These are phyloP conservation scores for Sciurus carolinensis DNA, from an alignment of 2,797 vertebrate species.

Conservation along the genomic window DNA sequence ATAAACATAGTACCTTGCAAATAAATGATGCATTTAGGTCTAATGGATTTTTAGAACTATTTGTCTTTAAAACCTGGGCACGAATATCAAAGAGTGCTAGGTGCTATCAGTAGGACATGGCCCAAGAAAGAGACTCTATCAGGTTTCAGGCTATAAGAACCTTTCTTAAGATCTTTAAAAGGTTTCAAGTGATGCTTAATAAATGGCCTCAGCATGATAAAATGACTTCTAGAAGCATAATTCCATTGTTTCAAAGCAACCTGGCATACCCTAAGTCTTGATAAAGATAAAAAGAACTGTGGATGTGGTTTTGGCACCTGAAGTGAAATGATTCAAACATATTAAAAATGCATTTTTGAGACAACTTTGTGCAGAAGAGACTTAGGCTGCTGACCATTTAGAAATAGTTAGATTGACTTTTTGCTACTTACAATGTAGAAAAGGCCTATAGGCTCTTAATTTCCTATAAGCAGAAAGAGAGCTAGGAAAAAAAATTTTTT, in stretches of 20 bases:
- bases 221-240: neutral
- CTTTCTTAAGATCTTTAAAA: neutral
- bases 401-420: neutral
- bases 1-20: neutral
- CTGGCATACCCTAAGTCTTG: neutral
- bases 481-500: neutral
- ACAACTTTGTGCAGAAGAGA: neutral
- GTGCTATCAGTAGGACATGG: neutral
- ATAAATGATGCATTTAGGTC: neutral
- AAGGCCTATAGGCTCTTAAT: neutral
- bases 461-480: neutral
- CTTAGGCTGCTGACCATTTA: neutral
- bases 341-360: neutral
- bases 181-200: neutral
- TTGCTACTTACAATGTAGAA: neutral
- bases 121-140: neutral
- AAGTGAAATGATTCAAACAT: neutral
- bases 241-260: neutral
- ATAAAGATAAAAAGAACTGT: neutral
- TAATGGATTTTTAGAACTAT: neutral
- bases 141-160: neutral
- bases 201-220: neutral
- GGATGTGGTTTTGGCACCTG: neutral
- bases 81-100: neutral
- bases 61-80: neutral